phyloP scores from a whole-genome alignment of 2,797 vertebrate genomes.

The Lacerta viridis region DNA sequence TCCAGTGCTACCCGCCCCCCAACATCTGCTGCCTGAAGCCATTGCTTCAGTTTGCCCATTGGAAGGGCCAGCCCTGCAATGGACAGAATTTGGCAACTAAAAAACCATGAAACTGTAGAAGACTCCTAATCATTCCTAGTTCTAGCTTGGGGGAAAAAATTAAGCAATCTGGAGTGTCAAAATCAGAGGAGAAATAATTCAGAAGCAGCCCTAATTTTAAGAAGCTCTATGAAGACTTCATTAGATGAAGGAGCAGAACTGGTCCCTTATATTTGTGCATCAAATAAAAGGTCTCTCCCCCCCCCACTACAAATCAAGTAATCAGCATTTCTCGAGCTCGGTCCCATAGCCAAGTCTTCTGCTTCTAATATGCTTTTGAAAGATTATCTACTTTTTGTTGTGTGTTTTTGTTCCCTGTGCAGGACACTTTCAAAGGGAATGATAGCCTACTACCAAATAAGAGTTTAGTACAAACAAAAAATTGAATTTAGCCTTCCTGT shows the following conservation, averaged over 20 bases:
- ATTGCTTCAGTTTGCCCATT: too few relatives aligned
- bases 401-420: constrained; percentile 61
- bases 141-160: too few relatives aligned
- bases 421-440: constrained; percentile 81
- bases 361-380: constrained; percentile 68
- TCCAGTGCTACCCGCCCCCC: too few relatives aligned
- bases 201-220: not conserved
- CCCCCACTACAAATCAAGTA: constrained; percentile 7
- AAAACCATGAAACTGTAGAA: too few relatives aligned
- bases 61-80: too few relatives aligned
- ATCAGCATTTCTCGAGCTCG: constrained; percentile 44
- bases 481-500: constrained; percentile 96
- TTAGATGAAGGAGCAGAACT: not conserved
- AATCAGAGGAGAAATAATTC: not conserved
- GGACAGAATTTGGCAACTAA: too few relatives aligned
- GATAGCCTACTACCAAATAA: constrained; percentile 84
- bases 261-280: constrained; percentile 17
- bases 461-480: constrained; percentile 97
- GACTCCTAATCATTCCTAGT: too few relatives aligned
- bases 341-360: constrained; percentile 40
- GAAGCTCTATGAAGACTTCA: not conserved
- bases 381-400: constrained; percentile 65
- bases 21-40: too few relatives aligned
- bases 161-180: not conserved
- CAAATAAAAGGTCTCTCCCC: constrained; percentile 18